Conservation (phyloP, 2,888 invertebrate species). For the Parthenolecanium corni region DNA sequence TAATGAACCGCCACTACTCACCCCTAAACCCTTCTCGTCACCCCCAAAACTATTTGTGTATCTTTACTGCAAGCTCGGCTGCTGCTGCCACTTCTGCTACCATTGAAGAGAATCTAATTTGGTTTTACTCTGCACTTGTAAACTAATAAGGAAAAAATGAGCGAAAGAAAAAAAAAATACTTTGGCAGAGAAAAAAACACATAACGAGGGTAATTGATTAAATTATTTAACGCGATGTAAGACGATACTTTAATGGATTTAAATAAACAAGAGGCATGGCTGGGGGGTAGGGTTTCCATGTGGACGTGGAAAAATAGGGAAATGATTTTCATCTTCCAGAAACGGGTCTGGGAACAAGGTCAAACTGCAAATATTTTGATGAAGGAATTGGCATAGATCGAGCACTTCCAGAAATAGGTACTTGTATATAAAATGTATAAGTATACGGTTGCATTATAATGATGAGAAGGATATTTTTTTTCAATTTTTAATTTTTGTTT, state of each 20-base stretch:
- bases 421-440: too few species aligned
- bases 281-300: neutral
- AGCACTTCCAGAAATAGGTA: too few species aligned
- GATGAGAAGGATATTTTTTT: too few species aligned
- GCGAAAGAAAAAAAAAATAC: neutral
- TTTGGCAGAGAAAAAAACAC: neutral
- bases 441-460: too few species aligned
- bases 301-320: neutral
- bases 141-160: conserved; percentile 14
- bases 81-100: neutral
- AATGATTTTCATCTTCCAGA: neutral
- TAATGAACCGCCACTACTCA: conserved; percentile 25
- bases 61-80: too few species aligned
- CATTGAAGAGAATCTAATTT: conserved; percentile 26
- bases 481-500: too few species aligned
- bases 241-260: conserved; percentile 28
- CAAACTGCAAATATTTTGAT: too few species aligned
- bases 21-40: neutral
- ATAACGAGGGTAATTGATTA: conserved; percentile 16
- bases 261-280: too few species aligned
- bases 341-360: too few species aligned
- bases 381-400: too few species aligned
- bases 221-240: conserved; percentile 24
- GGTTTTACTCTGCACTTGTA: neutral
- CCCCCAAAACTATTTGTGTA: neutral